Base-by-base conservation (phyloP, 2,113 vertebrate genomes). In the Epinephelus fuscoguttatus region DNA sequence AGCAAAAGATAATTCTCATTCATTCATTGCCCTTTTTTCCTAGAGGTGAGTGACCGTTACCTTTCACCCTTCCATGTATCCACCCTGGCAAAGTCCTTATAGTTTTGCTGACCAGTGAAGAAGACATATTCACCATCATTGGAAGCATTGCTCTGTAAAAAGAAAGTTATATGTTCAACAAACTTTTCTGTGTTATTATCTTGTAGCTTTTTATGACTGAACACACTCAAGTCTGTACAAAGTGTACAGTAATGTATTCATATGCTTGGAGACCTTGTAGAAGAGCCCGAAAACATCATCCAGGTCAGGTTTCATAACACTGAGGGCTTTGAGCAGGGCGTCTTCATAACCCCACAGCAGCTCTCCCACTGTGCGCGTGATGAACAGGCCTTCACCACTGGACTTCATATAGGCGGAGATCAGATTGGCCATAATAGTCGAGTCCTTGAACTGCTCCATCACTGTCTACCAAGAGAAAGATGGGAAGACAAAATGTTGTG, bases 301-400 rank as follows among this genome's bases (percentile, higher is more conserved):
- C 1, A 98, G 4, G 0, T 89, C 73, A 0, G 91, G 93, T 0
- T 19, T 17, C 0, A 97, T 2, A 0, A 1, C 0, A 0, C 94
- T 93, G 13, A 97, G 52, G 4, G 88, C 19, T 47, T 94, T 93
- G 6, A 99, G 94, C 1, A 99, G 81, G 13, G 70, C 84, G 71
- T 99, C 98, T 70, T 93, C 95, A 85, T 99, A 99, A 33, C 98
- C 98, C 98, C 98, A 99, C 12, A 99, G 89, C 37, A 98, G 87
- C 11, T 98, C 96, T 0, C 96, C 90, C 0, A 97, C 97, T 0
- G 94, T 94, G 85, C 11, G 96, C 0, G 94, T 96, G 5, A 89
- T 90, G 50, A 99, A 99, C 45, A 99, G 70, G 0, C 93, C 94
- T 50, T 96, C 95, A 0, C 17, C 90, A 23, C 15, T 90, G 49